Evolutionary conservation across 2,888 invertebrate species (phyloP), one percentile per base, ranked within the genome.

Genomic region (Campoletis raptor): DNA sequence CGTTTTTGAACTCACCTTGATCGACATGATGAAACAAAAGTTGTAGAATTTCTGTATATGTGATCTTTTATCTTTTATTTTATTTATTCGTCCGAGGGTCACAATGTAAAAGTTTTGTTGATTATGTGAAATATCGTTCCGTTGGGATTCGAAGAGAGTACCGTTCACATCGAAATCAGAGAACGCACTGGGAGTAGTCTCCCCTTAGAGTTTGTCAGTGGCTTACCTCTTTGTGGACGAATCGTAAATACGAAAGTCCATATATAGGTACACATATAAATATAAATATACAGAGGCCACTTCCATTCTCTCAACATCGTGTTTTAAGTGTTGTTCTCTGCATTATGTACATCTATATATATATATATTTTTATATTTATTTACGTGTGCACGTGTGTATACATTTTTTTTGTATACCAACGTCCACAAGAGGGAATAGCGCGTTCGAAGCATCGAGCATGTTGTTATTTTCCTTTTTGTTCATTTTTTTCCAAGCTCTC

Each of bases 141-240:
- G 42, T 37, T 61, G 45, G 36, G 64, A 77, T 21, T 77, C 9
- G 2, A 30, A 61, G 61, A 61, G 30, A 66, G 77, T 48, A 76
- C 91, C 91, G 92, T 87, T 90, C 92, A 76, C 91, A 84, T 85
- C 88, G 90, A 92, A 92, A 92, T 91, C 93, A 90, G 90, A 86
- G 85, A 88, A 92, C 90, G 88, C 90, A 93, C 93, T 93, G 92
- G 87, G 83, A 85, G 21, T 89, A 85, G 21, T 89, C 89, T 86
- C 89, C 88, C 89, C 91, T 89, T 57, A 10, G 73, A 85, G 67
- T 83, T 74, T 64, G 76, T 73, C 54, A 70, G 69, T 89, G 84
- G 57, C 84, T 89, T 91, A 87, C 85, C 86, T 87, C 83, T 88
- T 87, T 89, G 85, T 88, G n/a, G 24, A 45, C 64, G 85, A 54